Base-by-base conservation (phyloP, 2,113 vertebrate species). In the Apteryx mantelli region DNA sequence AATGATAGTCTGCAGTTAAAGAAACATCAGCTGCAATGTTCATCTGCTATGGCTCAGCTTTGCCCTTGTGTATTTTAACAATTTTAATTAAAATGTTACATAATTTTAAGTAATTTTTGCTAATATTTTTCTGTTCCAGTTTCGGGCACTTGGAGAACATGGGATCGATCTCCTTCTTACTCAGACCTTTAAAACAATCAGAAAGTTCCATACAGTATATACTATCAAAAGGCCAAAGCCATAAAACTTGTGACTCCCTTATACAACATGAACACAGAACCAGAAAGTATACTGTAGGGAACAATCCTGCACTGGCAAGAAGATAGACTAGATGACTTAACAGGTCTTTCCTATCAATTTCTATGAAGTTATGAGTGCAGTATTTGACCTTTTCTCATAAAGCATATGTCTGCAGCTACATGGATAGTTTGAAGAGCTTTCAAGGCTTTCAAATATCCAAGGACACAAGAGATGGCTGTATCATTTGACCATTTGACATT, bases 71-170 rank as follows among this genome's bases (percentile, higher is more conserved):
- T 92, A 90, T 80, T 94, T 90, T 56, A 89, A 55, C 36, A 64
- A 86, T 93, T 93, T 91, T 90, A 90, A 94, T 94, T 93, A 95
- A 96, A 87, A 61, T 79, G 48, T 97, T 91, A 95, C 63, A 65
- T 70, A 97, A 66, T 90, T 87, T 74, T 89, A 64, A 89, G 74
- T 88, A 74, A 92, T 58, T 77, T 94, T 78, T 88, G 30, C 65
- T 97, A 95, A 89, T 79, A 81, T 12, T 53, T 78, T 93, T 94
- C 78, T 91, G 70, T 60, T 93, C n/a, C 82, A 74, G 63, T 84
- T 95, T 95, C 55, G 91, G 58, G 74, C 89, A 88, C 60, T 78
- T 79, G 79, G 61, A 83, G 82, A 95, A 92, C 9, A 5, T 61
- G 22, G 80, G 66, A 79, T 78, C 48, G 28, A 77, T 61, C 13